Evolutionary conservation across 2,797 vertebrate species (phyloP), one percentile per base, ranked within the genome.

Genomic region (Loriculus beryllinus): DNA sequence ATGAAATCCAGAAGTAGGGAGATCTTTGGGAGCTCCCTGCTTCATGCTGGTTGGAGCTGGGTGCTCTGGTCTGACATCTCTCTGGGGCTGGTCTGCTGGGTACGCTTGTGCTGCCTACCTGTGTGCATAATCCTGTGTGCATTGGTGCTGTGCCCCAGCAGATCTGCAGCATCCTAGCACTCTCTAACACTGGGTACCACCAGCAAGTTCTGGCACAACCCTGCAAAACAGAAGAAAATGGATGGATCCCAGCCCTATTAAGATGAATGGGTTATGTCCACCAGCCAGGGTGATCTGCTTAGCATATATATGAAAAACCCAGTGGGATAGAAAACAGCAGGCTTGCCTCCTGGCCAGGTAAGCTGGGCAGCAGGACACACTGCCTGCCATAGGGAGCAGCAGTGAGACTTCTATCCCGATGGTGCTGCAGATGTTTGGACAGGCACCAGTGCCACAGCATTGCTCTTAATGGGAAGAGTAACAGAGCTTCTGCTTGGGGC

Each of bases 211-310:
- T 95, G 93, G 60, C 94, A 88, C 26, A 77, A 28, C 45, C 39
- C 51, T 68, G 39, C 54, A 52, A 25, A 74, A 59, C 47, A 78
- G 71, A 56, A 68, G 54, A 74, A 47, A 83, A 85, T 23, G 42
- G 60, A 74, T 37, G 84, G 67, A 39, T 69, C 25, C 56, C 45
- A 65, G 56, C 48, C 2, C 1, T 0, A 2, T 6, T 43, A 59
- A 92, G 72, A 93, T 83, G 85, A 79, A 92, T 60, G 82, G 64
- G 47, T 56, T 87, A 33, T 45, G 42, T 51, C 47, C 68, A 29
- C 60, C 51, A 70, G 82, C 65, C 78, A 71, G 86, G 28, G 54
- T 81, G 68, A 57, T 64, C 87, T 87, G 78, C 83, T 96, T 93
- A 90, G 89, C 68, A 40, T 42, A 35, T 29, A 45, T 60, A 65